phyloP scores from a whole-genome alignment of 2,113 vertebrate genomes.

The Gobio gobio region DNA sequence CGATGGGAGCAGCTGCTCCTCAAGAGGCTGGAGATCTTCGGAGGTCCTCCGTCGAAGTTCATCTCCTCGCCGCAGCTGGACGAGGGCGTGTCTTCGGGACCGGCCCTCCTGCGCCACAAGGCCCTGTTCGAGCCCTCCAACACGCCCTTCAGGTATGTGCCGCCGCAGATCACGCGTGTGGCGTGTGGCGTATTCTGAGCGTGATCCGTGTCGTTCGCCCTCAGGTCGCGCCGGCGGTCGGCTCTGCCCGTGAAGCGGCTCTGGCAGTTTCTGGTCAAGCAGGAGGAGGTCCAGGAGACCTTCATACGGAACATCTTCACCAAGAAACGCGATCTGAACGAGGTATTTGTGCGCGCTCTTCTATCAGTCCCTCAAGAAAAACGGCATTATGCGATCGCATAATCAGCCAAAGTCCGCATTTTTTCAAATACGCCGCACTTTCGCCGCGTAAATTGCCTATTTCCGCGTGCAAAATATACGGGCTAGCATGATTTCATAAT shows the following conservation, averaged over 20 bases:
- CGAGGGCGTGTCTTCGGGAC: constrained; percentile 82
- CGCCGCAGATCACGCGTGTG: no score
- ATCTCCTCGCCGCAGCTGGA: constrained; percentile 84
- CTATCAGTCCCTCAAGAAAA: no score
- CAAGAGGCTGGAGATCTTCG: constrained; percentile 89
- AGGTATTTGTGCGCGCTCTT: constrained; percentile 75
- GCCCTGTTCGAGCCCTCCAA: constrained; percentile 92
- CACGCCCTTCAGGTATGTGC: constrained; percentile 84
- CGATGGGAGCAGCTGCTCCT: constrained; percentile 96
- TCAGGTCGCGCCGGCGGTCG: constrained; percentile 83
- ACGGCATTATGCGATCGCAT: no score
- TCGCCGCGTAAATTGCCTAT: no score
- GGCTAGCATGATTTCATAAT: no score
- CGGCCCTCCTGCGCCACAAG: constrained; percentile 94
- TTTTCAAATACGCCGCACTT: no score
- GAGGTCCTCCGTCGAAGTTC: constrained; percentile 88
- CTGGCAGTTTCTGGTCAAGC: constrained; percentile 96
- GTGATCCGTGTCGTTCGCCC: neutral
- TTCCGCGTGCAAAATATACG: no score
- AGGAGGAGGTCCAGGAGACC: constrained; percentile 94
- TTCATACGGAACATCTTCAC: constrained; percentile 97
- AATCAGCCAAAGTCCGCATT: no score
- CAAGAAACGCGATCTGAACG: constrained; percentile 84
- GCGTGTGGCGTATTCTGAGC: no score
- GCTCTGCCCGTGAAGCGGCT: constrained; percentile 90